These are phyloP conservation scores for Eristalinus aeneus DNA, from an alignment of 2,888 invertebrate genomes.

Conservation along the genomic window DNA sequence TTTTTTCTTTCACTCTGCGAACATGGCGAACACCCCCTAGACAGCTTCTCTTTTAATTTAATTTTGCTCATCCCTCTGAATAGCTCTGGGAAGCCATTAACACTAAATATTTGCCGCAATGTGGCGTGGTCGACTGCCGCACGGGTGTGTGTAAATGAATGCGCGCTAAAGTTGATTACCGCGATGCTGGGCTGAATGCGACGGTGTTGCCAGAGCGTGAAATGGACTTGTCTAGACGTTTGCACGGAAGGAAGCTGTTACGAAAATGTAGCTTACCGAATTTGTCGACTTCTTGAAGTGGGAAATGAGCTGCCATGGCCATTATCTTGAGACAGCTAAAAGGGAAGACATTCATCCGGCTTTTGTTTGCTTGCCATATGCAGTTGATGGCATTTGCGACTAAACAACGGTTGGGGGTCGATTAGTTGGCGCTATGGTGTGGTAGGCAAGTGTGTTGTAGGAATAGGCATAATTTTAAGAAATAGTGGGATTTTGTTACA, in stretches of 20 bases:
- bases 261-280: not conserved
- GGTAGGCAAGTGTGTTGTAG: not conserved
- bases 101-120: not conserved
- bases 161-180: not conserved
- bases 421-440: not conserved
- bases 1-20: not conserved
- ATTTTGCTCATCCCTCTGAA: conserved; percentile 20
- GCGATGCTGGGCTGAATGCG: not conserved
- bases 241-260: not conserved
- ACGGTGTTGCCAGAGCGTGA: not conserved
- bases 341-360: not conserved
- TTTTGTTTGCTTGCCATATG: not conserved
- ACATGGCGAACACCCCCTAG: not conserved
- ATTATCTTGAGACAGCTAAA: not conserved
- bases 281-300: not conserved
- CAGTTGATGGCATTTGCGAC: not conserved
- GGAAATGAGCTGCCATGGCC: not conserved
- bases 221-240: not conserved
- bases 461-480: too few relatives aligned
- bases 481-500: not conserved
- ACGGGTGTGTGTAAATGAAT: not conserved
- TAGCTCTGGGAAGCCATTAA: conserved; percentile 29
- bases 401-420: not conserved
- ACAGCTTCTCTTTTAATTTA: conserved; percentile 31
- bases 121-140: not conserved